Evolutionary conservation across 2,797 vertebrate species (phyloP).

Genomic region (Mionectes olivaceus): DNA sequence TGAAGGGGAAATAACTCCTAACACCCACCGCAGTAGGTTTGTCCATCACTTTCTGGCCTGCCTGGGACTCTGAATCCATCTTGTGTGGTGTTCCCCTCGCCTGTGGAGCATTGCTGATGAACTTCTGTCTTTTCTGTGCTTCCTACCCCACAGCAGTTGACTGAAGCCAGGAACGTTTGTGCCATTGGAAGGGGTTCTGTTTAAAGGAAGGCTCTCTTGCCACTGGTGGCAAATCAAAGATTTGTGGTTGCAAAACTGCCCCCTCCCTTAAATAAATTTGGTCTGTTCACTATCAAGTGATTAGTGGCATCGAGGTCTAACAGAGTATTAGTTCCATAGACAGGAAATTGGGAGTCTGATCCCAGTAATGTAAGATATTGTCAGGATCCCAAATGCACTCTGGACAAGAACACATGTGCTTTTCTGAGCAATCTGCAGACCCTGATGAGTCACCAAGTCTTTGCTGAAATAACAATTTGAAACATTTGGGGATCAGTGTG

Average conservation of each 20-base stretch:
- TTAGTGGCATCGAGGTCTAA: background rate
- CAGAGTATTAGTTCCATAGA: background rate
- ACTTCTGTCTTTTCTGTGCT: conserved; percentile 52
- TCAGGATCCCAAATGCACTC: background rate
- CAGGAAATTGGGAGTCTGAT: background rate
- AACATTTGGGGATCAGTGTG: background rate
- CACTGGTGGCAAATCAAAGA: background rate
- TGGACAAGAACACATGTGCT: background rate
- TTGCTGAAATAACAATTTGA: background rate
- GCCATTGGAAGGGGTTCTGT: background rate
- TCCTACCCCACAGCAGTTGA: conserved; percentile 39
- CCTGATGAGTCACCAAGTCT: background rate
- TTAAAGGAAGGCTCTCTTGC: background rate
- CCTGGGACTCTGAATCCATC: conserved; percentile 58
- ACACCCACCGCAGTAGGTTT: background rate
- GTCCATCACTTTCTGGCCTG: background rate
- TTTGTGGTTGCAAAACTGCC: background rate
- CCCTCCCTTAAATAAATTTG: background rate
- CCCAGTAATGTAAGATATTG: background rate
- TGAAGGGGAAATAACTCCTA: background rate
- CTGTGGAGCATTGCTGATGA: conserved; percentile 15
- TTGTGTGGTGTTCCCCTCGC: conserved; percentile 45
- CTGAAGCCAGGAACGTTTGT: background rate
- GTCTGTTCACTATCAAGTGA: background rate
- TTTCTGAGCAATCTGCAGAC: background rate